phyloP scores from a whole-genome alignment of 2,113 vertebrate genomes.

The Spea bombifrons region DNA sequence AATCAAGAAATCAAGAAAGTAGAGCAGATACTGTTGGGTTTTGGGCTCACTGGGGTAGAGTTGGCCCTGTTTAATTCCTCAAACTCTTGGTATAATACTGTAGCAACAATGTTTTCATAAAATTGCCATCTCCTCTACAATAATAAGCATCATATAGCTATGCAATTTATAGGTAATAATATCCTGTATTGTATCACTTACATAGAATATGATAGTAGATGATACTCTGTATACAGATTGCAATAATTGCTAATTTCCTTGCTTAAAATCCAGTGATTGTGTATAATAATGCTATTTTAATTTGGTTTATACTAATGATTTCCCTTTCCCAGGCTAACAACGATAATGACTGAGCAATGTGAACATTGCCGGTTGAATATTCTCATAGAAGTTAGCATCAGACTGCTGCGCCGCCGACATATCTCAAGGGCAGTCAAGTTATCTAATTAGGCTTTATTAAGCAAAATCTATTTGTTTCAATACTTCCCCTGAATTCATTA shows the following conservation, averaged over 20 bases:
- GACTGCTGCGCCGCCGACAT: constrained; percentile 4
- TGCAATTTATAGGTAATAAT: not conserved
- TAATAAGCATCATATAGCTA: not conserved
- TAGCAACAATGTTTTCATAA: no score
- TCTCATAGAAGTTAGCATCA: constrained; percentile 11
- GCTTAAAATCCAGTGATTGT: constrained; percentile 6
- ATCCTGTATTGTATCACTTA: constrained; percentile 9
- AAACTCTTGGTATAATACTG: no score
- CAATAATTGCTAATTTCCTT: constrained; percentile 40
- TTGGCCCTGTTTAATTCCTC: no score
- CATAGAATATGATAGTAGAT: constrained; percentile 3
- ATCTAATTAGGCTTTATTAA: constrained; percentile 36
- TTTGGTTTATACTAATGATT: constrained; percentile 40
- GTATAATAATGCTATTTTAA: constrained; percentile 30
- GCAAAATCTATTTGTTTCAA: constrained; percentile 36
- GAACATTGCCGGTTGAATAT: constrained; percentile 14
- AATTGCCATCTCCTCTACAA: not conserved
- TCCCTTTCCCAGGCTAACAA: constrained; percentile 40
- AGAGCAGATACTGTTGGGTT: no score
- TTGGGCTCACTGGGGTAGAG: no score
- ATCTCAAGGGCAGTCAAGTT: constrained; percentile 26
- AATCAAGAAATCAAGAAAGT: no score
- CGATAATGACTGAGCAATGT: constrained; percentile 27
- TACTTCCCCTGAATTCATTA: constrained; percentile 32
- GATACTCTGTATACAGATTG: constrained; percentile 15